These are phyloP conservation scores for Carcharodon carcharias DNA, from an alignment of 2,797 vertebrate species.

Conservation along the genomic window DNA sequence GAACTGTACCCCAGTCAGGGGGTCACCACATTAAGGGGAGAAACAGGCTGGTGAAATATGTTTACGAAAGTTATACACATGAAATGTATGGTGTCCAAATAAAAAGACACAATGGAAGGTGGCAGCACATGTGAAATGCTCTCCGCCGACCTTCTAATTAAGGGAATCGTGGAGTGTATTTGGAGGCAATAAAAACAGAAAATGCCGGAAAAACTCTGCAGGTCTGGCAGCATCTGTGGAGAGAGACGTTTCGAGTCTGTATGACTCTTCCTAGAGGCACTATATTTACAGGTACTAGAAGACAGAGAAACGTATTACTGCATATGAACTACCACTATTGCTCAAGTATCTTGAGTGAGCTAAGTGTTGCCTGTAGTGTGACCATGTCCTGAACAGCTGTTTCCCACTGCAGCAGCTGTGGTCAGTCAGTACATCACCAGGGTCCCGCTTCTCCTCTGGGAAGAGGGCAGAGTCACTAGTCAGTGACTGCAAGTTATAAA, in stretches of 20 bases:
- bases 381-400: slow-evolving; percentile 16
- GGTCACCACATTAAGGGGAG: background rate
- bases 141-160: no score
- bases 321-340: background rate
- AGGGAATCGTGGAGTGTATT: background rate
- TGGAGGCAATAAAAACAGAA: no score
- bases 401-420: slow-evolving; percentile 29
- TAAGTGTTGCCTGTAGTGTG: background rate
- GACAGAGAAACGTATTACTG: background rate
- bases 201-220: no score
- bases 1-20: background rate
- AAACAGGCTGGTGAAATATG: background rate
- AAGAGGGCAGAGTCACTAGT: slow-evolving; percentile 7
- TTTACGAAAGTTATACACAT: background rate
- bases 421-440: background rate
- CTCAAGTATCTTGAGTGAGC: background rate
- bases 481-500: background rate
- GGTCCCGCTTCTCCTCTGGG: slow-evolving; percentile 11
- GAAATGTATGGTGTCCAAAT: background rate
- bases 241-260: no score
- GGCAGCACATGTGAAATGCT: background rate
- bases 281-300: background rate
- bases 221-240: no score
- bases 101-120: background rate
- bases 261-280: no score